Evolutionary conservation across 1,140 invertebrate species (phyloP).

Genomic region (Idris sp.): DNA sequence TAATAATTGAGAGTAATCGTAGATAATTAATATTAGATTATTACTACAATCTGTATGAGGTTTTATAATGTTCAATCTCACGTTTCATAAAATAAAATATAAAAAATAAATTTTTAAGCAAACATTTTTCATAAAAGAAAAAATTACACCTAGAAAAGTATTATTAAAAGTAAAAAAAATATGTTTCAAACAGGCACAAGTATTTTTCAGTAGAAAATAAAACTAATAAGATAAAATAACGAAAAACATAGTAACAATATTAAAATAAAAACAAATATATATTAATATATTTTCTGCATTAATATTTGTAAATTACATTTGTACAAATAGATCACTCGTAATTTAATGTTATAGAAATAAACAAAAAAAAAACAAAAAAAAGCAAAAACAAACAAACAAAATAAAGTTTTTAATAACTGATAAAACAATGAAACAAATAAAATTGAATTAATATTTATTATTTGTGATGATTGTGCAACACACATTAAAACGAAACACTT

Average conservation of each 20-base stretch:
- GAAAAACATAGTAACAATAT: constrained; percentile 8
- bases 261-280: constrained; percentile 22
- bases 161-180: constrained; percentile 17
- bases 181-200: constrained; percentile 30
- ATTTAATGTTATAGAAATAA: constrained; percentile 14
- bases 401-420: not conserved
- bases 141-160: constrained; percentile 56
- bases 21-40: constrained; percentile 63
- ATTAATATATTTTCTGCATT: constrained; percentile 45
- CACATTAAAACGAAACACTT: too few species aligned
- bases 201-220: not conserved
- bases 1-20: constrained; percentile 71
- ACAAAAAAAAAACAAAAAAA: too few species aligned
- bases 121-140: constrained; percentile 57
- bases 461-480: too few species aligned
- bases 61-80: constrained; percentile 66
- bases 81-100: constrained; percentile 61
- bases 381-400: too few species aligned
- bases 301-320: constrained; percentile 46
- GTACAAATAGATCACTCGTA: constrained; percentile 23
- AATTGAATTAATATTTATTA: too few species aligned
- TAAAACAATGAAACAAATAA: not conserved
- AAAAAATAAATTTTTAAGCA: constrained; percentile 60
- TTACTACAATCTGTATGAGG: constrained; percentile 61
- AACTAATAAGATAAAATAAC: constrained; percentile 6